Evolutionary conservation across 2,888 invertebrate genomes (phyloP).

Genomic region (Synergus laeviventris): DNA sequence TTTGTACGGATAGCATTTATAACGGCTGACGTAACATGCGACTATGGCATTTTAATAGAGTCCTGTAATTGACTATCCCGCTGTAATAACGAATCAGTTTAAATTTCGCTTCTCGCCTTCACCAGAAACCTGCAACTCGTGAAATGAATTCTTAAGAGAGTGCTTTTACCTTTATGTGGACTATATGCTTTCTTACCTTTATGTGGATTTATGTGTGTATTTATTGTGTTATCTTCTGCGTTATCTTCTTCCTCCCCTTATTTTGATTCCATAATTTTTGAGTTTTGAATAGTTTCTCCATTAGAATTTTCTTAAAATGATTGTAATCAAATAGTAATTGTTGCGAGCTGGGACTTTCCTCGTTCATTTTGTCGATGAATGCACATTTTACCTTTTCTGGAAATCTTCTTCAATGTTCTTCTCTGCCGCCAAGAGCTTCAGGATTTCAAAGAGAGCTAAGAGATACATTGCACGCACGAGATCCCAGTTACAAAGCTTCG

Average conservation of each 20-base stretch:
- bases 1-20: slow-evolving; percentile 37
- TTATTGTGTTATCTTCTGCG: no score
- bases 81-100: slow-evolving; percentile 34
- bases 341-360: slow-evolving; percentile 3
- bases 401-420: slow-evolving; percentile 36
- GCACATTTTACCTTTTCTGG: slow-evolving; percentile 12
- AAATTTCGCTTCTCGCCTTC: slow-evolving; percentile 9
- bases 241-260: no score
- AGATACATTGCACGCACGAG: slow-evolving; percentile 50
- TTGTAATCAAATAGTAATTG: neutral
- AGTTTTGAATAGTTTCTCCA: neutral
- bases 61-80: slow-evolving; percentile 27
- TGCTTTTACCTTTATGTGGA: neutral
- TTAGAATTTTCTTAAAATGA: neutral
- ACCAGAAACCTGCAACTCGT: neutral
- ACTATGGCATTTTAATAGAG: slow-evolving; percentile 36
- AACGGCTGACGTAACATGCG: slow-evolving; percentile 37
- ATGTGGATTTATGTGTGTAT: neutral
- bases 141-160: neutral
- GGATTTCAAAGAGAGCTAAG: slow-evolving; percentile 42
- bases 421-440: slow-evolving; percentile 34
- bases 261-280: neutral
- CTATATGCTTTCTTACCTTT: neutral
- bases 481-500: slow-evolving; percentile 44
- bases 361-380: slow-evolving; percentile 23